Conservation (phyloP, 2,888 invertebrate species). For the Liopterus haemorrhoidalis region DNA sequence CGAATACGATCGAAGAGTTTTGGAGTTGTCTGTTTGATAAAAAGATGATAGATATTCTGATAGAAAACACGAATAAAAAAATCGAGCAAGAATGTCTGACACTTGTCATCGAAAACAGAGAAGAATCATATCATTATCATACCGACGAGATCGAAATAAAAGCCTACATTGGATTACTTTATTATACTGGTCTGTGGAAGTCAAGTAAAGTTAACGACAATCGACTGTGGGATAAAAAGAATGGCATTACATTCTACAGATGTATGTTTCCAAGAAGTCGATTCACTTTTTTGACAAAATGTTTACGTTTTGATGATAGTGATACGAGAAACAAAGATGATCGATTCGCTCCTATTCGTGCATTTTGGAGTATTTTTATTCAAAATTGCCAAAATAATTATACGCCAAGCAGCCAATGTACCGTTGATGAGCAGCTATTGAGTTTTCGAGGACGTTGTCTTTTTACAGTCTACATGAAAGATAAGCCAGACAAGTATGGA, state of each 20-base stretch:
- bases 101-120: too few species aligned
- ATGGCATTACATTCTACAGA: constrained; percentile 1
- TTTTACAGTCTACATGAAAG: constrained; percentile 32
- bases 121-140: too few species aligned
- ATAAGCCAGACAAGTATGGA: constrained; percentile 36
- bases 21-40: too few species aligned
- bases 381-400: constrained; percentile 24
- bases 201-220: background rate
- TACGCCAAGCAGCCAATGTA: constrained; percentile 22
- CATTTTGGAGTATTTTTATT: constrained; percentile 29
- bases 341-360: constrained; percentile 32
- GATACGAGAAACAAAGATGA: background rate
- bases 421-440: constrained; percentile 34
- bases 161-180: background rate
- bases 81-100: background rate
- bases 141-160: too few species aligned
- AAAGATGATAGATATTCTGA: too few species aligned
- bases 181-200: constrained; percentile 4
- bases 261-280: background rate
- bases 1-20: too few species aligned
- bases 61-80: background rate
- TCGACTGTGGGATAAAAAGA: background rate
- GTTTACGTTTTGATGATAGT: constrained; percentile 8
- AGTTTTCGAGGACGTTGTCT: constrained; percentile 31
- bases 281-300: constrained; percentile 2